Conservation (phyloP, 1,140 invertebrate species). For the Tribolium madens region DNA sequence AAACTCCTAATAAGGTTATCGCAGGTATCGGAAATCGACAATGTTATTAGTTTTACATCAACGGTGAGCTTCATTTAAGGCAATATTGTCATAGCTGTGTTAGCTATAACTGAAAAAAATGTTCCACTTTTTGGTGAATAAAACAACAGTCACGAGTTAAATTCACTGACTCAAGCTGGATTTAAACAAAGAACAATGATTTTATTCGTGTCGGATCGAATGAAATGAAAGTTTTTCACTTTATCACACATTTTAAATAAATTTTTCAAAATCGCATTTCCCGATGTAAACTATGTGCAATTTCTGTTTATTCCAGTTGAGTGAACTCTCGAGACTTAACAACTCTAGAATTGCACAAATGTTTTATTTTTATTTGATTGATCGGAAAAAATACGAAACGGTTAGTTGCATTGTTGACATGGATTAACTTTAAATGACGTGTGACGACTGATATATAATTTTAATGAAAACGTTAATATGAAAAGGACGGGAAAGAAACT, state of each 20-base stretch:
- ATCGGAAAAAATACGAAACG: background rate
- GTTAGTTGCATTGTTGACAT: background rate
- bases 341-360: background rate
- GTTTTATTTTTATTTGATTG: background rate
- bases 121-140: background rate
- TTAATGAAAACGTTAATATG: background rate
- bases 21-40: slow-evolving; percentile 8
- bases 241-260: background rate
- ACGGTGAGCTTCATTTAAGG: background rate
- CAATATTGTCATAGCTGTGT: background rate
- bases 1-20: slow-evolving; percentile 4
- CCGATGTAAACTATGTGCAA: slow-evolving; percentile 1
- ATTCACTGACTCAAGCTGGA: background rate
- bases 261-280: background rate
- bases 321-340: slow-evolving; percentile 23
- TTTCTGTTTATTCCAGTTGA: slow-evolving; percentile 1
- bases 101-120: background rate
- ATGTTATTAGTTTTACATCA: background rate
- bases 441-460: background rate
- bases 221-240: background rate
- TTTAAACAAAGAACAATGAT: slow-evolving; percentile 17
- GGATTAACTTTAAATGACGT: background rate
- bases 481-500: background rate
- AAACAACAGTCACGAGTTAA: slow-evolving; percentile 7
- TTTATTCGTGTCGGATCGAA: slow-evolving; percentile 9